Evolutionary conservation across 2,113 vertebrate species (phyloP).

Genomic region (Sebastes schlegelii): DNA sequence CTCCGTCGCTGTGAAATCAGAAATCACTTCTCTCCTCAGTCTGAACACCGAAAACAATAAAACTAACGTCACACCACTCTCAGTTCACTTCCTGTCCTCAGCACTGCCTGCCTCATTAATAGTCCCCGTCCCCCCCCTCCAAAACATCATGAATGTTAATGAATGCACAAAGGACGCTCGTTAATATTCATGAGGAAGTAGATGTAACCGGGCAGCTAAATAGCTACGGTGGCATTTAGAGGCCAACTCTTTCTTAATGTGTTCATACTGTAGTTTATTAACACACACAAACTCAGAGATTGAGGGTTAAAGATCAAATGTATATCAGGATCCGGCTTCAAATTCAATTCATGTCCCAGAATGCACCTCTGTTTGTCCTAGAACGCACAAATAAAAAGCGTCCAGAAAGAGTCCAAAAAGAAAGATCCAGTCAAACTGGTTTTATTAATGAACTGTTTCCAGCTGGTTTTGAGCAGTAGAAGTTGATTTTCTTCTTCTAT

Average conservation of each 20-base stretch:
- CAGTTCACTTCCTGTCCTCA: constrained; percentile 27
- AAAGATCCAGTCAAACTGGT: too few relatives aligned
- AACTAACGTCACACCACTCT: constrained; percentile 7
- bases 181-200: constrained; percentile 60
- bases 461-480: too few relatives aligned
- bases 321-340: not conserved
- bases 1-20: not conserved
- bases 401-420: too few relatives aligned
- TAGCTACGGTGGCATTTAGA: constrained; percentile 36
- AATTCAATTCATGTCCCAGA: not conserved
- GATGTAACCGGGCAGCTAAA: constrained; percentile 26
- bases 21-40: not conserved
- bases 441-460: too few relatives aligned
- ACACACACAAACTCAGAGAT: constrained; percentile 15
- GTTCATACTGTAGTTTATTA: constrained; percentile 12
- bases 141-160: constrained; percentile 66
- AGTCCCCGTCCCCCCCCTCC: constrained; percentile 20
- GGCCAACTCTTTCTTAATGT: constrained; percentile 33
- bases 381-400: too few relatives aligned
- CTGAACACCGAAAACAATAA: constrained; percentile 34
- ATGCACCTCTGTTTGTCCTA: too few relatives aligned
- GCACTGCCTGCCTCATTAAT: constrained; percentile 34
- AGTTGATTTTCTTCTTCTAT: not conserved
- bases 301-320: constrained; percentile 24
- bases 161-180: constrained; percentile 17